A percentile compares a stretch with the other conserved stretches of the same genome.
Conservation (phyloP, 1,140 invertebrate species). For the Drosophila azteca region DNA sequence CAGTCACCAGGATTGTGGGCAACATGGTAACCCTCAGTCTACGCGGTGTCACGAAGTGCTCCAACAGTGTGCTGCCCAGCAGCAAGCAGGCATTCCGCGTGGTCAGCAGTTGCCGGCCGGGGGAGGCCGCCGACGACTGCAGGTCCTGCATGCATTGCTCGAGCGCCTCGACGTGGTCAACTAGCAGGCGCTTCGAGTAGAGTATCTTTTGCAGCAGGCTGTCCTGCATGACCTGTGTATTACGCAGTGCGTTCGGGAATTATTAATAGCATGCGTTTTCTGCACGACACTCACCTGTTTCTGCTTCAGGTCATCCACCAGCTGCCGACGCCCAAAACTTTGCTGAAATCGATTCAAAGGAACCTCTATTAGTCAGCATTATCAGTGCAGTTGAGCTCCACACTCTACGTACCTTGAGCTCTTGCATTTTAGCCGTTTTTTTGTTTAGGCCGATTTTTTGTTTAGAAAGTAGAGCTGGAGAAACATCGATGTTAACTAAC, state of each 20-base stretch:
- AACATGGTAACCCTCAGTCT: slow-evolving; percentile 57
- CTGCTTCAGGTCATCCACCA: slow-evolving; percentile 72
- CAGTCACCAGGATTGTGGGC: slow-evolving; percentile 54
- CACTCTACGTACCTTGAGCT: slow-evolving; percentile 46
- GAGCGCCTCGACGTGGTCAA: slow-evolving; percentile 79
- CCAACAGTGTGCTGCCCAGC: slow-evolving; percentile 64
- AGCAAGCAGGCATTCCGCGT: slow-evolving; percentile 65
- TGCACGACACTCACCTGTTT: slow-evolving; percentile 64
- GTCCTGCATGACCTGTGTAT: slow-evolving; percentile 64
- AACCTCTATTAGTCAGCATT: neutral
- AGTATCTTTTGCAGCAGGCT: slow-evolving; percentile 71
- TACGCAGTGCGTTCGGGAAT: slow-evolving; percentile 8
- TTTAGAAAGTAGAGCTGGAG: too few species aligned
- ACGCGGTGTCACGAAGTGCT: slow-evolving; percentile 71
- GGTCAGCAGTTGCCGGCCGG: slow-evolving; percentile 58
- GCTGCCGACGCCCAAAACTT: slow-evolving; percentile 44
- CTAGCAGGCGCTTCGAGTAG: slow-evolving; percentile 74
- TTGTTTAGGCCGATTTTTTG: slow-evolving; percentile 8
- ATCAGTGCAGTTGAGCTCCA: neutral
- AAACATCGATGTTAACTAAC: too few species aligned
- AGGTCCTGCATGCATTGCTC: slow-evolving; percentile 71
- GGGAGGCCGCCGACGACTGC: neutral
- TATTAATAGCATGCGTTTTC: slow-evolving; percentile 25
- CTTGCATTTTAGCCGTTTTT: slow-evolving; percentile 47
- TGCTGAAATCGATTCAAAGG: slow-evolving; percentile 20